Base-by-base conservation (phyloP, 2,113 vertebrate species). In the Rhea americana region DNA sequence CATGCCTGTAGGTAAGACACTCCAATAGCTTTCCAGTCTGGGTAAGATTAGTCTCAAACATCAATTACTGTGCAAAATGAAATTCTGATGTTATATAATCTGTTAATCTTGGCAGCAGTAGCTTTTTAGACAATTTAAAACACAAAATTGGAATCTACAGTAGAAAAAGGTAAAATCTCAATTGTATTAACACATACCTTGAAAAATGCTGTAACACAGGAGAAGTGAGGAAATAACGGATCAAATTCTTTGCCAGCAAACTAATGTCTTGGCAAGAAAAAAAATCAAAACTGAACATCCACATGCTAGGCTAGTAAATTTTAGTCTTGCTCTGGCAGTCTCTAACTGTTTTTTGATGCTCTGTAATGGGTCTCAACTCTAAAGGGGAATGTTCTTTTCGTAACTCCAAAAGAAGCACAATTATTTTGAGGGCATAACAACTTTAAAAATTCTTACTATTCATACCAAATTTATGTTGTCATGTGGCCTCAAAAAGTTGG, bases 21-120 rank as follows among this genome's bases (percentile, higher is more conserved):
- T 82, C 92, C 87, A 93, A 58, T 89, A 95, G 86, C 39, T 96
- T 78, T 93, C 55, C 75, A 84, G 87, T 89, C 91, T 96, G 93
- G 76, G 79, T 94, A 93, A 93, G 89, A 85, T 96, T 96, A 93
- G 94, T 93, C 87, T 89, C 55, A 95, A 93, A 92, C 91, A 90
- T 95, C 95, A 94, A 97, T 97, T 93, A 92, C 70, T 59, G 26
- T 89, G 75, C 83, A 96, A 93, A 95, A 86, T 97, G 91, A 96
- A 97, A 92, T 95, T 81, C 81, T 93, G 61, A 63, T 82, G 66
- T 72, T 91, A 65, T 95, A 93, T 91, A 92, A 82, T 85, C 79
- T 97, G 65, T 95, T 96, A 80, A 51, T 85, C 50, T 89, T 96
- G 91, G 82, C 86, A 90, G 20, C 63, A 89, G 15, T 26, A 55